These are phyloP conservation scores for Meteorus sp. DNA, from an alignment of 1,140 invertebrate species.

Conservation along the genomic window DNA sequence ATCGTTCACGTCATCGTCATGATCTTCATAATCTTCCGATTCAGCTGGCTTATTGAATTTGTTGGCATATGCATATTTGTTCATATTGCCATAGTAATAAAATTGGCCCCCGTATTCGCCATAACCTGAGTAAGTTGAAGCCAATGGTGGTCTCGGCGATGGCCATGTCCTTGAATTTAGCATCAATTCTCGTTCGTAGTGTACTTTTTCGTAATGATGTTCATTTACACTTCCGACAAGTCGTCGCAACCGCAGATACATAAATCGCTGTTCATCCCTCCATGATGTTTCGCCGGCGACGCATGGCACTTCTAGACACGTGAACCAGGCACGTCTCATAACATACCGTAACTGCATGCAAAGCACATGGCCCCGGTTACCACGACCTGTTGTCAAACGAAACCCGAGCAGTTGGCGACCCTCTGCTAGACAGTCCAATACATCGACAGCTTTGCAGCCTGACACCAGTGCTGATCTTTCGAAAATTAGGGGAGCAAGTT, in stretches of 20 bases:
- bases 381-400: constrained; percentile 32
- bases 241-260: constrained; percentile 52
- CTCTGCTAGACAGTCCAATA: constrained; percentile 50
- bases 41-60: constrained; percentile 35
- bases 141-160: constrained; percentile 31
- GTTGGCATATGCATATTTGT: constrained; percentile 48
- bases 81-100: constrained; percentile 57
- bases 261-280: constrained; percentile 51
- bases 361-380: constrained; percentile 27
- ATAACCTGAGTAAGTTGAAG: constrained; percentile 51
- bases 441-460: constrained; percentile 51
- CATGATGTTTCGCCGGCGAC: constrained; percentile 41
- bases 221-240: constrained; percentile 49
- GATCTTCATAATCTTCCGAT: constrained; percentile 20
- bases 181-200: constrained; percentile 41
- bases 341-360: constrained; percentile 50
- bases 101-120: constrained; percentile 52
- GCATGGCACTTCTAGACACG: constrained; percentile 42
- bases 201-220: constrained; percentile 41
- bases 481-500: too few relatives aligned
- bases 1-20: constrained; percentile 17
- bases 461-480: constrained; percentile 45
- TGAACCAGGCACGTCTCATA: constrained; percentile 53
- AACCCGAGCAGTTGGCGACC: constrained; percentile 44
- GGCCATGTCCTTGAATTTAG: constrained; percentile 24